These are phyloP conservation scores for Enteromius viviparus DNA, from an alignment of 2,797 vertebrate species.

Conservation along the genomic window DNA sequence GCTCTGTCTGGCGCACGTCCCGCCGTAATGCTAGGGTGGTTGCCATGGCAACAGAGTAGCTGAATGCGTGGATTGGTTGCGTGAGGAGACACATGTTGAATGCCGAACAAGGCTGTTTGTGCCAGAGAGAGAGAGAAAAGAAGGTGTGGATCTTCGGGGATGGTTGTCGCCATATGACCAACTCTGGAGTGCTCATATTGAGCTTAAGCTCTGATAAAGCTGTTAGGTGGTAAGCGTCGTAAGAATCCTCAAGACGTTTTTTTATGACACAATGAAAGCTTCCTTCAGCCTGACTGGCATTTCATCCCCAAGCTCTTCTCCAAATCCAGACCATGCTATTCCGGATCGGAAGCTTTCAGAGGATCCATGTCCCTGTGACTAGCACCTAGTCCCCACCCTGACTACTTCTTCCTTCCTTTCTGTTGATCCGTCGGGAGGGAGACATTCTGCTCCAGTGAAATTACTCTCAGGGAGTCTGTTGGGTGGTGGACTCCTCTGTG, in stretches of 20 bases:
- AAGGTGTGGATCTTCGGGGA: conserved; percentile 26
- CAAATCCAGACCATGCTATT: conserved; percentile 36
- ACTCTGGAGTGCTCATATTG: neutral
- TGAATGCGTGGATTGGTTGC: conserved; percentile 49
- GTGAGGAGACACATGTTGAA: conserved; percentile 44
- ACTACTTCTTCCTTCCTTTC: neutral
- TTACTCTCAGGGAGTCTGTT: neutral
- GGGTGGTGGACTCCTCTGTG: conserved; percentile 1
- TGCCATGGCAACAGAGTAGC: conserved; percentile 76
- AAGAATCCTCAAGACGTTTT: conserved; percentile 14
- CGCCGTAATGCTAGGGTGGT: conserved; percentile 68
- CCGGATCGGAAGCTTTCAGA: conserved; percentile 20
- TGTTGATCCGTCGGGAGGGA: neutral
- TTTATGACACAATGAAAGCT: conserved; percentile 41
- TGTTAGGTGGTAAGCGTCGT: conserved; percentile 33
- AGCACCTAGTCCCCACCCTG: neutral
- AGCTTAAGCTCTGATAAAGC: conserved; percentile 37
- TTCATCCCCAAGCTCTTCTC: conserved; percentile 38
- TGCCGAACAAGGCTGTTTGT: conserved; percentile 36
- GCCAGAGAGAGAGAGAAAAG: neutral
- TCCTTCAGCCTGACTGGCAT: conserved; percentile 38
- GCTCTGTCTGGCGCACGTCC: conserved; percentile 61
- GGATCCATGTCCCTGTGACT: conserved; percentile 7
- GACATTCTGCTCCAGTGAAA: neutral
- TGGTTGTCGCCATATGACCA: conserved; percentile 18